Base-by-base conservation (phyloP, 2,113 vertebrate genomes). In the Heloderma charlesbogerti region DNA sequence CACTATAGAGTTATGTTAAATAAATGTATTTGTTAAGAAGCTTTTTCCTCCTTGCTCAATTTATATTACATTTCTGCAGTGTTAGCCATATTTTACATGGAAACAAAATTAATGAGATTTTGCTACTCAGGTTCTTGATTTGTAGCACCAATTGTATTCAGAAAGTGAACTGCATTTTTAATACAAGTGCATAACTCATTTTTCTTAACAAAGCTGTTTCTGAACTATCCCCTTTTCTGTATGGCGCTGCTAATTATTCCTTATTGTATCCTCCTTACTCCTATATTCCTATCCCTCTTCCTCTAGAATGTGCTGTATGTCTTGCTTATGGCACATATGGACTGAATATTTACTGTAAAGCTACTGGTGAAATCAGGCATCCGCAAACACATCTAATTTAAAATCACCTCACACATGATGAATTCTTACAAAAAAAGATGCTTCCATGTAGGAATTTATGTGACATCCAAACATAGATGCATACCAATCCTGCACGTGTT, bases 101-200 rank as follows among this genome's bases (percentile, higher is more conserved):
- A 45, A 86, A 90, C 1, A 27, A 94, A 92, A 8, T 4, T 29
- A 1, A 13, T n/a, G 37, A 79, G 75, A 72, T 93, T 84, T 48
- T 83, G 92, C 79, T 7, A 71, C 4, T 40, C 88, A 94, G 18
- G 84, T 89, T 88, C 81, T 40, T 74, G 69, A 92, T 84, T 90
- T 92, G 60, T n/a, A 90, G 86, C 43, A 80, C 54, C 57, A 88
- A 60, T 67, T 8, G 9, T 22, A 54, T 84, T 74, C 10, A 82
- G 37, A 69, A 81, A 81, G 3, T 18, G 12, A 80, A 88, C 10
- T 22, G 25, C 29, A 20, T 57, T 34, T 60, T 18, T 57, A 86
- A n/a, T 67, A 22, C 7, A 71, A 12, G 67, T 22, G 45, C 16
- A 72, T 18, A 12, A 72, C 45, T 48, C 7, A 22, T 63, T 15